These are phyloP conservation scores for Arge pagana DNA, from an alignment of 2,888 invertebrate genomes.

Conservation along the genomic window DNA sequence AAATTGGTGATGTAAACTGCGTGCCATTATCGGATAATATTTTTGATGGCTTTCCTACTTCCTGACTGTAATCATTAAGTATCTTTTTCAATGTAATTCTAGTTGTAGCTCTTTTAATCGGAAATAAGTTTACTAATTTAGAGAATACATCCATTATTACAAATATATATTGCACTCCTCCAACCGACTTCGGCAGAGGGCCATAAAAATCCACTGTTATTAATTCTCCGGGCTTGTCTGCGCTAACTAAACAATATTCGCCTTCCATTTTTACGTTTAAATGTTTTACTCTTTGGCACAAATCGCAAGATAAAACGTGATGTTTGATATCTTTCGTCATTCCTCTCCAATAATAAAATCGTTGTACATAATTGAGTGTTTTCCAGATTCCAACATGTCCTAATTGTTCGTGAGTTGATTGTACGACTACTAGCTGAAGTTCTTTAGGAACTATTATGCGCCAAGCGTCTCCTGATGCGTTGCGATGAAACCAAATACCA, in stretches of 20 bases:
- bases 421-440: no score
- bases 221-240: constrained; percentile 14
- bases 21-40: constrained; percentile 17
- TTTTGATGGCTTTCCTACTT: constrained; percentile 14
- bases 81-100: constrained; percentile 8
- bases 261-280: constrained; percentile 11
- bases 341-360: constrained; percentile 22
- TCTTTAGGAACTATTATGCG: no score
- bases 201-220: constrained; percentile 27
- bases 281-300: constrained; percentile 30
- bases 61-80: constrained; percentile 8
- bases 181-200: constrained; percentile 22
- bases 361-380: constrained; percentile 20
- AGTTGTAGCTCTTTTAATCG: constrained; percentile 24
- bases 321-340: constrained; percentile 22
- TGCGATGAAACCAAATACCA: no score
- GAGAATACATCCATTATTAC: constrained; percentile 21
- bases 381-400: constrained; percentile 26
- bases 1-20: constrained; percentile 1
- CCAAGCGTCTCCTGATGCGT: no score
- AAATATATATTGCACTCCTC: constrained; percentile 25
- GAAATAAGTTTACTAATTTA: constrained; percentile 26
- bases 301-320: constrained; percentile 24
- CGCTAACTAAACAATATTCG: constrained; percentile 8
- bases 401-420: no score